A percentile compares a stretch with the other conserved stretches of the same genome.
Conservation (phyloP, 2,113 vertebrate species). For the Pelodiscus sinensis region DNA sequence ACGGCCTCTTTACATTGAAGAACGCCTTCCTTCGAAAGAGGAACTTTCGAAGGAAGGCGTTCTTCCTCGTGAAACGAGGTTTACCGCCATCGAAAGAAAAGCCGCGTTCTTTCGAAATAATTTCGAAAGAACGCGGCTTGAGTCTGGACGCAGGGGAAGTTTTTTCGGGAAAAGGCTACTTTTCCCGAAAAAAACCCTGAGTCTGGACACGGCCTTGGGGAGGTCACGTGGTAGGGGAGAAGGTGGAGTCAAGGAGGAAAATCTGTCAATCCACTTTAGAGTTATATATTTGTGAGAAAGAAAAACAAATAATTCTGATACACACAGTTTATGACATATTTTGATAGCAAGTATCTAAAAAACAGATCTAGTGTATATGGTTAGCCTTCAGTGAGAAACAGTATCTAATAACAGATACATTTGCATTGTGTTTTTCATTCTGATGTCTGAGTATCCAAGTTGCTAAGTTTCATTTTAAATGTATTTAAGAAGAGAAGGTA, state of each 20-base stretch:
- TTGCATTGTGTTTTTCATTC: background rate
- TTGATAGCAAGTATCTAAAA: background rate
- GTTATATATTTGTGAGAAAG: background rate
- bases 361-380: background rate
- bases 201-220: too few species aligned
- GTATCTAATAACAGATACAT: background rate
- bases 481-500: background rate
- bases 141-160: too few species aligned
- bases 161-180: too few species aligned
- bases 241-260: background rate
- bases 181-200: too few species aligned
- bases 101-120: too few species aligned
- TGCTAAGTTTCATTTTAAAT: background rate
- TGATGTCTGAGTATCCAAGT: background rate
- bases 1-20: too few species aligned
- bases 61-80: too few species aligned
- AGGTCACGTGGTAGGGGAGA: background rate
- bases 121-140: too few species aligned
- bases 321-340: background rate
- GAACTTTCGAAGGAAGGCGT: too few species aligned
- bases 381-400: background rate
- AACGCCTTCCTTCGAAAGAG: too few species aligned
- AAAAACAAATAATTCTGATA: background rate
- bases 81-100: too few species aligned
- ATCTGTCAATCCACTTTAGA: background rate